Evolutionary conservation across 2,888 invertebrate genomes (phyloP).

Genomic region (Polydrusus pterygomalis): DNA sequence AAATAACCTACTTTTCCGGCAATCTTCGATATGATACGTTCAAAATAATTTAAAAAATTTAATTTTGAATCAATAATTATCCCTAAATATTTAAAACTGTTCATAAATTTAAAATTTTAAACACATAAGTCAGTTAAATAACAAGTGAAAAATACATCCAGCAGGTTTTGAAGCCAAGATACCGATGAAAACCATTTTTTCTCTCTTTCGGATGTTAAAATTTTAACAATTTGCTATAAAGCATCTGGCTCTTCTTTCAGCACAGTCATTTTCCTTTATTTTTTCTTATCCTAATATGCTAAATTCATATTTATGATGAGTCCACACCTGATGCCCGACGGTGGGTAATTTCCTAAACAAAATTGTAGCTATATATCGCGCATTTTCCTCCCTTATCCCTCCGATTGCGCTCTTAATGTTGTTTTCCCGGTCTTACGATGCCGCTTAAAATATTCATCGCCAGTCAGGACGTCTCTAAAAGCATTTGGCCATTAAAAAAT

Average conservation of each 20-base stretch:
- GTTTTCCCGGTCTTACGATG: constrained; percentile 57
- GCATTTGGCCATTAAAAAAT: constrained; percentile 80
- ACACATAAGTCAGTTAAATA: no score
- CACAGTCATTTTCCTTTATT: constrained; percentile 40
- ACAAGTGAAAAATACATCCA: no score
- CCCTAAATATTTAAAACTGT: no score
- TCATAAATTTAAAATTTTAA: no score
- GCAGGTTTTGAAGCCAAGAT: not conserved
- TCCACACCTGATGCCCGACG: constrained; percentile 53
- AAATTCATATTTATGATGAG: constrained; percentile 48
- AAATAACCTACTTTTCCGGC: no score
- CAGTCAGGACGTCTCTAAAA: constrained; percentile 75
- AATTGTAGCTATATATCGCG: constrained; percentile 68
- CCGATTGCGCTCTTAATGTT: constrained; percentile 67
- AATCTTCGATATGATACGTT: no score
- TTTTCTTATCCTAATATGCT: constrained; percentile 49
- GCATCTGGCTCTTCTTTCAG: constrained; percentile 27
- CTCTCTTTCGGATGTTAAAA: not conserved
- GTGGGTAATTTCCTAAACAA: constrained; percentile 59
- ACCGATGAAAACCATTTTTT: not conserved
- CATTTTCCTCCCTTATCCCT: constrained; percentile 62
- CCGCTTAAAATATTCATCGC: constrained; percentile 70
- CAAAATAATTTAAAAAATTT: no score
- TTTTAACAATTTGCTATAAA: constrained; percentile 21
- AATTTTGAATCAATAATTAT: no score